A percentile compares a stretch with the other conserved stretches of the same genome.
Conservation (phyloP, 2,113 vertebrate species). For the Indri indri region DNA sequence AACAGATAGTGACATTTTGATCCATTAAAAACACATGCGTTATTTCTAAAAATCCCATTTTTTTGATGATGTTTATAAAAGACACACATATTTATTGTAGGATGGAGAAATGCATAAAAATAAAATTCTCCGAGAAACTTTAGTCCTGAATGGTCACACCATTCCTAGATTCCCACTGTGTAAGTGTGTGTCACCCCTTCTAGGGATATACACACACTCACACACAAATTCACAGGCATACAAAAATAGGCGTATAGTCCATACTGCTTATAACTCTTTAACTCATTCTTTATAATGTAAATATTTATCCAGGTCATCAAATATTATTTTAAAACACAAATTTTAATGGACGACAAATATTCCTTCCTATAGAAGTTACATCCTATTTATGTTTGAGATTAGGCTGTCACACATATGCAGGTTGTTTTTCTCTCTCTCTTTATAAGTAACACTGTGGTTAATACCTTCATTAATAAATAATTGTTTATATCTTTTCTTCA, state of each 20-base stretch:
- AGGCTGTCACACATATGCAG: not conserved
- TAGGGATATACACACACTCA: no score
- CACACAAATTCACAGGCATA: not conserved
- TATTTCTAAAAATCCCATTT: not conserved
- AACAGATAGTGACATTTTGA: not conserved
- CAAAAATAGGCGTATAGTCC: not conserved
- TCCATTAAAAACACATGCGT: not conserved
- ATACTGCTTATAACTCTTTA: not conserved
- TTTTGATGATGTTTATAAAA: not conserved
- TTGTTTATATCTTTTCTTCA: not conserved
- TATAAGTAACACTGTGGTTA: not conserved
- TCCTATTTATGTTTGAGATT: not conserved
- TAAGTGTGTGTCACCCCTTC: not conserved
- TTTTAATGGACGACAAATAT: not conserved
- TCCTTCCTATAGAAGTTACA: not conserved
- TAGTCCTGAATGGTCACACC: not conserved
- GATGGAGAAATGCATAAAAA: not conserved
- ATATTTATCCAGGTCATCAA: not conserved
- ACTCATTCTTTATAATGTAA: not conserved
- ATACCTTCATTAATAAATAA: not conserved
- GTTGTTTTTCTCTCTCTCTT: not conserved
- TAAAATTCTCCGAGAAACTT: not conserved
- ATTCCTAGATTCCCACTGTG: not conserved
- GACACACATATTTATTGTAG: not conserved
- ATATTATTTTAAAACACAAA: not conserved